phyloP scores from a whole-genome alignment of 1,140 invertebrate species.

The Oppia nitens region DNA sequence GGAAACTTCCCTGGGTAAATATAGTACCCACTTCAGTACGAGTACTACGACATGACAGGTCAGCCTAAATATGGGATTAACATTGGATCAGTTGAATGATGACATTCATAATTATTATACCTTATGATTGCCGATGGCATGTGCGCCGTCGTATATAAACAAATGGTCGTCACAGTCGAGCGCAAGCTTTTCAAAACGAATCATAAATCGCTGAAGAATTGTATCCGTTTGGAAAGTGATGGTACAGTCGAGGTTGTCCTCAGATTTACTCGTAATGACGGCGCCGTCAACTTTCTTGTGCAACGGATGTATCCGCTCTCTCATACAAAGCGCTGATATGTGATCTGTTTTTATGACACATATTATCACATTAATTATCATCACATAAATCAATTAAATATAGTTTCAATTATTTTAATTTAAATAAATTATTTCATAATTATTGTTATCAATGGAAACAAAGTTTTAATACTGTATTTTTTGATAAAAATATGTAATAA shows the following conservation, averaged over 20 bases:
- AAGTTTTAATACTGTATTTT: no score
- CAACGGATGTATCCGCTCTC: slow-evolving; percentile 28
- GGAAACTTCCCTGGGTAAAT: slow-evolving; percentile 75
- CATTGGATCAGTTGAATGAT: background rate
- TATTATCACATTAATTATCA: no score
- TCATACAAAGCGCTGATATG: slow-evolving; percentile 21
- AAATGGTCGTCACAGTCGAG: slow-evolving; percentile 85
- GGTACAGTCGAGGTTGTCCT: slow-evolving; percentile 69
- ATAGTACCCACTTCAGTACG: slow-evolving; percentile 65
- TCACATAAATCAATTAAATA: no score
- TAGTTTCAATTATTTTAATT: no score
- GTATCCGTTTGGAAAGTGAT: slow-evolving; percentile 85
- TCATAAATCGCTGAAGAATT: slow-evolving; percentile 78
- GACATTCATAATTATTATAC: no score
- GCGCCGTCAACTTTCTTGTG: slow-evolving; percentile 79
- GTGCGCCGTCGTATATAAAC: slow-evolving; percentile 76
- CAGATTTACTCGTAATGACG: slow-evolving; percentile 66
- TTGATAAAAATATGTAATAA: background rate
- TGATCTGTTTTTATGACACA: no score
- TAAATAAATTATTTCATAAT: no score
- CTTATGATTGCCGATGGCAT: slow-evolving; percentile 66
- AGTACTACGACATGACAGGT: slow-evolving; percentile 74
- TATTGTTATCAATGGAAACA: no score
- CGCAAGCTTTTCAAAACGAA: slow-evolving; percentile 58
- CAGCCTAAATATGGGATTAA: slow-evolving; percentile 39